Conservation (phyloP, 2,113 vertebrate genomes). For the Casuarius casuarius region DNA sequence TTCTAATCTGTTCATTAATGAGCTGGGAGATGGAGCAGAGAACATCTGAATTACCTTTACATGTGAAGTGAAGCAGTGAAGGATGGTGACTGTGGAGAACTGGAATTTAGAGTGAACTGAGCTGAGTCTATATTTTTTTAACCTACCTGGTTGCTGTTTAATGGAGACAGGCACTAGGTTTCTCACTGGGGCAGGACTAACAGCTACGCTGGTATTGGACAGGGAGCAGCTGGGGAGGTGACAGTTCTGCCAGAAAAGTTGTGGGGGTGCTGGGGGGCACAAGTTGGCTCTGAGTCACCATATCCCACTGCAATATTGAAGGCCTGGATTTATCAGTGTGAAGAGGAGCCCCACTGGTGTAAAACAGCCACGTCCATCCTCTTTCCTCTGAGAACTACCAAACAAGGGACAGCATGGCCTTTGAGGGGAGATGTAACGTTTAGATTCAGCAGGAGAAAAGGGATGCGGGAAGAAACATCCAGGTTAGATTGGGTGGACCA, state of each 20-base stretch:
- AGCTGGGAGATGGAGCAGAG: neutral
- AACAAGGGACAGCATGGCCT: accelerated
- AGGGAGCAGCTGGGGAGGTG: neutral
- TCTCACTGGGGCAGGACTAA: neutral
- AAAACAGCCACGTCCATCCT: neutral
- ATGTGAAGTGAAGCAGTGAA: neutral
- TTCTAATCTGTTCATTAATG: neutral
- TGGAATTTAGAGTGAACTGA: neutral
- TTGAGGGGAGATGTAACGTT: neutral
- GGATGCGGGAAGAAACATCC: neutral
- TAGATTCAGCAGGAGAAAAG: neutral
- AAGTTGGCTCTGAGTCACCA: neutral
- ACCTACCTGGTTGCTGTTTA: neutral
- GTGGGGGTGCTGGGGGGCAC: neutral
- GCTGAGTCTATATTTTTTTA: neutral
- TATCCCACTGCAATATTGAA: no score
- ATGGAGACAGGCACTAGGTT: neutral
- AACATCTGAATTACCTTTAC: neutral
- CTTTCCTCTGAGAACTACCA: neutral
- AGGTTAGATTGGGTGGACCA: neutral
- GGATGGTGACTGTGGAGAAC: neutral
- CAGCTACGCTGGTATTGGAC: neutral
- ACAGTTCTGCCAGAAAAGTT: neutral
- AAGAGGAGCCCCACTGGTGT: neutral
- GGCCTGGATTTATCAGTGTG: neutral